These are phyloP conservation scores for Choristoneura fumiferana DNA, from an alignment of 1,140 invertebrate genomes.

Conservation along the genomic window DNA sequence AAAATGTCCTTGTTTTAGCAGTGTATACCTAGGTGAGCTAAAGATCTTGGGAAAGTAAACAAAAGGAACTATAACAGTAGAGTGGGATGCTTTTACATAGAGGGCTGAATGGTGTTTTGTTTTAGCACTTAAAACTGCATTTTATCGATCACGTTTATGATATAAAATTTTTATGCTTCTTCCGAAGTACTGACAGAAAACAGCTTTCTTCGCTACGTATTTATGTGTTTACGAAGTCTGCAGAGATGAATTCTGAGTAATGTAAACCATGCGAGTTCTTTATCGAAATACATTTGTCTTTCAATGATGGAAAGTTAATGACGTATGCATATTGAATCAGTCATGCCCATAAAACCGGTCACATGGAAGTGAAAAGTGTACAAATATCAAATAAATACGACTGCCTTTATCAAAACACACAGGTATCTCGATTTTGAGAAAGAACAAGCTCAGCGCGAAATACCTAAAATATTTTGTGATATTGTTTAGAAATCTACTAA, in stretches of 20 bases:
- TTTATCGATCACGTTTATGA: not conserved
- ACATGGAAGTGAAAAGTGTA: constrained; percentile 13
- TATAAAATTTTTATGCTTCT: not conserved
- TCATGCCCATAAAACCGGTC: not conserved
- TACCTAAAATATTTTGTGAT: too few species aligned
- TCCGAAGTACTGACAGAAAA: not conserved
- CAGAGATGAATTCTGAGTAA: too few species aligned
- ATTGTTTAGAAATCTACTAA: too few species aligned
- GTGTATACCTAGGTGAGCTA: not conserved
- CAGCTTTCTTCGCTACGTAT: not conserved
- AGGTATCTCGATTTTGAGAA: too few species aligned
- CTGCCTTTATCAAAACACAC: too few species aligned
- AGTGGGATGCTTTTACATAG: constrained; percentile 4
- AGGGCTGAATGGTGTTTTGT: constrained; percentile 2
- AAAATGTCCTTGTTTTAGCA: constrained; percentile 2
- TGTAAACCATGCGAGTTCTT: not conserved
- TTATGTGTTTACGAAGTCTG: not conserved
- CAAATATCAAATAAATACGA: constrained; percentile 6
- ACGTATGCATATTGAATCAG: constrained; percentile 7
- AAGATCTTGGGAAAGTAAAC: constrained; percentile 6
- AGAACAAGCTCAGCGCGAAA: too few species aligned
- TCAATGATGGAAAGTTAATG: not conserved
- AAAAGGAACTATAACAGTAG: constrained; percentile 8
- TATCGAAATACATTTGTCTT: not conserved
- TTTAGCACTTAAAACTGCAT: constrained; percentile 13